phyloP scores from a whole-genome alignment of 2,888 invertebrate species.

The Cephus runcator region DNA sequence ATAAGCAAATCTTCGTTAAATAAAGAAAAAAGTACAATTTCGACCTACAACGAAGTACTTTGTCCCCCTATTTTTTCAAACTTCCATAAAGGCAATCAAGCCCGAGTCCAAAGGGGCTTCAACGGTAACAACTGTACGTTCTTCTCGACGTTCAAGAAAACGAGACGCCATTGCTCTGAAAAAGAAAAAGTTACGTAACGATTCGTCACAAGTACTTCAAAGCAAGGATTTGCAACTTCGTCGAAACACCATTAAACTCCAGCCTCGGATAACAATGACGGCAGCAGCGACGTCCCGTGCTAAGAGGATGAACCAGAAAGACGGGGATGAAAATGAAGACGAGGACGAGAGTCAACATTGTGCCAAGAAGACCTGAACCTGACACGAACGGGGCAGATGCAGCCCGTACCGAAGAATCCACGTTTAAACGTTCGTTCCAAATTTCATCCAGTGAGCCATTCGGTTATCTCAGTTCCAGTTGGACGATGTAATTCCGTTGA shows the following conservation, averaged over 20 bases:
- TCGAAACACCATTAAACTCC: not conserved
- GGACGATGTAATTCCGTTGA: constrained; percentile 14
- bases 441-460: constrained; percentile 11
- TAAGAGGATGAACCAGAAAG: not conserved
- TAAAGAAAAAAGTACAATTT: too few species aligned
- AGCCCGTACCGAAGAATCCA: not conserved
- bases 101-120: not conserved
- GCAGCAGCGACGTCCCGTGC: not conserved
- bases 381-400: not conserved
- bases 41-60: not conserved
- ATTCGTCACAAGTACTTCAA: not conserved
- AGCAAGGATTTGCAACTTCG: not conserved
- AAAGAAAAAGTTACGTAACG: not conserved
- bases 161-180: not conserved
- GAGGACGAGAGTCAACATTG: not conserved
- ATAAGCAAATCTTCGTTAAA: too few species aligned
- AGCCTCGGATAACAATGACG: not conserved
- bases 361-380: not conserved
- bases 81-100: not conserved
- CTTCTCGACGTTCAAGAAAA: not conserved
- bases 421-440: constrained; percentile 10
- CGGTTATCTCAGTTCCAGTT: constrained; percentile 12
- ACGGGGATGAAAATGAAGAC: not conserved
- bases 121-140: not conserved
- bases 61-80: not conserved